phyloP scores from a whole-genome alignment of 1,140 invertebrate species.

The Neuroterus valhalla region DNA sequence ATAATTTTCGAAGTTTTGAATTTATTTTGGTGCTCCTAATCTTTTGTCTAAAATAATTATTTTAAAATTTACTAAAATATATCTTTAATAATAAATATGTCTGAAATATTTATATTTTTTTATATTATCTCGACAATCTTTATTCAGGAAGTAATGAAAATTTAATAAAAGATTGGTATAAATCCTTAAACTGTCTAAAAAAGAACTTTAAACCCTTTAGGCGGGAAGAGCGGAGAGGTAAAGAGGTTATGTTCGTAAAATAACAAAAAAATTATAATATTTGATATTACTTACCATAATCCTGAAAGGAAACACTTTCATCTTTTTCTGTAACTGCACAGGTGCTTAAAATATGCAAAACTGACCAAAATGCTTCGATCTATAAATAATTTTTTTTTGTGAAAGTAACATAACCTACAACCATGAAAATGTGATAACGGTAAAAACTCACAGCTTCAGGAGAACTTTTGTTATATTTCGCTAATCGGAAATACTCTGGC shows the following conservation, averaged over 20 bases:
- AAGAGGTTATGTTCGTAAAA: constrained; percentile 13
- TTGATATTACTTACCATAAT: constrained; percentile 54
- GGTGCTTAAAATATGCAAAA: constrained; percentile 54
- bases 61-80: no score
- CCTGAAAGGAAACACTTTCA: constrained; percentile 43
- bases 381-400: constrained; percentile 35
- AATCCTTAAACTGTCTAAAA: no score
- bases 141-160: no score
- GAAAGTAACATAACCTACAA: constrained; percentile 23
- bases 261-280: constrained; percentile 29
- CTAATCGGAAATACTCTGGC: constrained; percentile 59
- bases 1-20: no score
- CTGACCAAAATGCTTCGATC: constrained; percentile 46
- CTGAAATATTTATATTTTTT: no score
- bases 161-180: no score
- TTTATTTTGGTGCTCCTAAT: no score
- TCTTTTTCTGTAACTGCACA: constrained; percentile 49
- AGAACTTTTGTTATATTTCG: constrained; percentile 51
- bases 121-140: no score
- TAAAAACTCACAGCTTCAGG: constrained; percentile 53
- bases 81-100: no score
- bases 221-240: no score
- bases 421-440: background rate
- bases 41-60: no score
- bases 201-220: no score